Percentiles rank a stretch among this genome's conserved stretches.
Conservation (phyloP, 1,140 invertebrate species). For the Platorchestia sp. region DNA sequence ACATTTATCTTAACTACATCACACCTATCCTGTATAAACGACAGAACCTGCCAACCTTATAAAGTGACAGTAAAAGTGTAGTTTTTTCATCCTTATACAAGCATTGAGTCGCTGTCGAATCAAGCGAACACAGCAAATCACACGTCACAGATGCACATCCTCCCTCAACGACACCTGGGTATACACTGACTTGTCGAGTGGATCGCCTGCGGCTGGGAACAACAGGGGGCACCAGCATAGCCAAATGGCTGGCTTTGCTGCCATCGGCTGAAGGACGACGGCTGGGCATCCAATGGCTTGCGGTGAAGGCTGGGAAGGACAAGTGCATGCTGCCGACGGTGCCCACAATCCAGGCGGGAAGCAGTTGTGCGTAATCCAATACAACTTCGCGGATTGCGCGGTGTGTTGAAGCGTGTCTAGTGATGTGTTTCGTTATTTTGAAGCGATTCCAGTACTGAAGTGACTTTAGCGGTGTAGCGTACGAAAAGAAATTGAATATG, state of each 20-base stretch:
- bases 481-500: neutral
- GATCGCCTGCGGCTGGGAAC: constrained; percentile 42
- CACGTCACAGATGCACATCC: neutral
- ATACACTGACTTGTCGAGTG: constrained; percentile 51
- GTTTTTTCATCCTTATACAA: neutral
- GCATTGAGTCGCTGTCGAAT: neutral
- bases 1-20: neutral
- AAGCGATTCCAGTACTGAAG: neutral
- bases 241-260: constrained; percentile 32
- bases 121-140: constrained; percentile 22
- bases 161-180: constrained; percentile 40
- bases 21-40: neutral
- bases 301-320: constrained; percentile 47
- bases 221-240: constrained; percentile 50
- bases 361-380: neutral
- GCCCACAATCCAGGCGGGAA: neutral
- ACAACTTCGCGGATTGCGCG: neutral
- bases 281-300: constrained; percentile 45
- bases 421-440: neutral
- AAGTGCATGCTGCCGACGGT: constrained; percentile 29
- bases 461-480: neutral
- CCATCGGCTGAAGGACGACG: constrained; percentile 52
- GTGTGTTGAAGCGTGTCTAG: neutral
- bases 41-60: neutral
- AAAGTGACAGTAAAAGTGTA: neutral